A percentile compares a stretch with the other conserved stretches of the same genome.
These are phyloP conservation scores for Temnothorax nylanderi DNA, from an alignment of 1,140 invertebrate species.

Conservation along the genomic window DNA sequence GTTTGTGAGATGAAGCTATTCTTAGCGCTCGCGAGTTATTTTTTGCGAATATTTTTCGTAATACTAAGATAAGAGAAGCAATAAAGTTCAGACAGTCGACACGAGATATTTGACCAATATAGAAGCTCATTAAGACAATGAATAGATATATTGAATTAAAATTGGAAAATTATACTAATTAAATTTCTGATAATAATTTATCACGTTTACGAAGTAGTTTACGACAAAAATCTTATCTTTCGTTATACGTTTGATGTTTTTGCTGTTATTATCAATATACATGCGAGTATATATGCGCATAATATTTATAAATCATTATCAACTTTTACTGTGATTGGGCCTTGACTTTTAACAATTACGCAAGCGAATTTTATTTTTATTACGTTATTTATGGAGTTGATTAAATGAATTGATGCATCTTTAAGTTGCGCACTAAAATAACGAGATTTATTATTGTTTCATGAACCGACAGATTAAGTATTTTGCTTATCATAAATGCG, in stretches of 20 bases:
- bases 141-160: not conserved
- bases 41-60: conserved; percentile 8
- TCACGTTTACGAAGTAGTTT: not conserved
- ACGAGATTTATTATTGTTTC: not conserved
- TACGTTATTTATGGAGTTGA: not conserved
- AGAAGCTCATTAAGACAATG: not conserved
- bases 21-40: not conserved
- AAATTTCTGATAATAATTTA: not conserved
- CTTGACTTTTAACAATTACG: not conserved
- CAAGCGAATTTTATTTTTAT: not conserved
- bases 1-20: conserved; percentile 9
- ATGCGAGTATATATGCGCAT: not conserved
- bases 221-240: not conserved
- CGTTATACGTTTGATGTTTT: not conserved
- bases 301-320: conserved; percentile 22
- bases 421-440: not conserved
- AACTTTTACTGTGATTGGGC: not conserved
- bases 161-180: conserved; percentile 6
- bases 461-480: not conserved
- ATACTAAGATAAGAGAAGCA: not conserved
- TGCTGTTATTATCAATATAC: not conserved
- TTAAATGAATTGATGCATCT: not conserved
- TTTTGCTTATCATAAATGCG: conserved; percentile 13
- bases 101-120: not conserved
- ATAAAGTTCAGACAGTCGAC: not conserved